Evolutionary conservation across 2,888 invertebrate species (phyloP), one percentile per base, ranked within the genome.

Genomic region (Synanthedon formicaeformis): DNA sequence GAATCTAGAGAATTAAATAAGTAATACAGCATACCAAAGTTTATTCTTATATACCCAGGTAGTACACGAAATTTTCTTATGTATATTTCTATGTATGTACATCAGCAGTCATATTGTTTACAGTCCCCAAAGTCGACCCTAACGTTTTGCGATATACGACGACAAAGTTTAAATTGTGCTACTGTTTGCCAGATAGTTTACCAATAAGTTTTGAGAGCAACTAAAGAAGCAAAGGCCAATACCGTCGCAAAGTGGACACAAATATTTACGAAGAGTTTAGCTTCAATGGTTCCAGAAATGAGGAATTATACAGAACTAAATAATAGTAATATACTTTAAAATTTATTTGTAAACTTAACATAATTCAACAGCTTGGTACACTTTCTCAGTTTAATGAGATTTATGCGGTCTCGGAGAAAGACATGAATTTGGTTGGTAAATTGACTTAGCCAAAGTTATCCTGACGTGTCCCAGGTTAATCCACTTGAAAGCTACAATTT

Each of bases 361-460:
- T 50, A 40, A 34, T 14, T 40, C 56, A 57, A 58, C 57, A 61
- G 59, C 52, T 67, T 65, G 61, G 63, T 66, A 71, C 69, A 66
- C 69, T 67, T 54, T 55, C 50, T 65, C 76, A 78, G 72, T 79
- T 81, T 79, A 81, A 81, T 74, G 74, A 81, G 79, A 72, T 78
- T 81, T 79, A 78, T 64, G 67, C 66, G 71, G 69, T 63, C 55
- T 57, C 57, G 53, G 59, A 58, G 60, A 63, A 49, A 57, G 63
- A 60, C 64, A 61, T 60, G 65, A 69, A 71, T 71, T 69, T 61
- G 59, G 62, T 61, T 63, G 66, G 66, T 68, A 75, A 80, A 79
- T 79, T 77, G 69, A 76, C 78, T 80, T 75, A 72, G 61, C 55
- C 59, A 59, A 77, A 75, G 69, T 75, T 71, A 61, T 60, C 67